phyloP scores from a whole-genome alignment of 2,888 invertebrate genomes.

The Calephelis perditalis region DNA sequence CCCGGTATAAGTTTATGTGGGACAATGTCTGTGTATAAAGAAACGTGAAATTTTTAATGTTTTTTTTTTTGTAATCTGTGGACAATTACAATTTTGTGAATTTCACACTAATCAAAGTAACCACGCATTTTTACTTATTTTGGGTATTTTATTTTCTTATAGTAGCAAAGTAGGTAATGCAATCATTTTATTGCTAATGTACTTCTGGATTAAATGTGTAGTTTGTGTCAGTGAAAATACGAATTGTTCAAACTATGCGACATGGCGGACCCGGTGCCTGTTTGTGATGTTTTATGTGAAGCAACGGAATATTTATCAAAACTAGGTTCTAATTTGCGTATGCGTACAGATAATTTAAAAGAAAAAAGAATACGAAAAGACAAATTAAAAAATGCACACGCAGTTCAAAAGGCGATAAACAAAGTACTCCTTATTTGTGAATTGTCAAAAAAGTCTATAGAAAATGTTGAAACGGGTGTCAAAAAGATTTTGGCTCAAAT shows the following conservation, averaged over 20 bases:
- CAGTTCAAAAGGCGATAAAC: constrained; percentile 59
- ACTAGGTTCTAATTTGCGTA: constrained; percentile 59
- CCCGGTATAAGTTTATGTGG: too few relatives aligned
- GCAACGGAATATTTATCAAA: constrained; percentile 70
- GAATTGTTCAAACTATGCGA: constrained; percentile 27
- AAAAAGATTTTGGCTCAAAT: constrained; percentile 49
- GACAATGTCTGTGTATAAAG: not conserved
- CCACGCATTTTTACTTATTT: not conserved
- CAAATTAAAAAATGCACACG: constrained; percentile 56
- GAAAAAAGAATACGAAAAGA: constrained; percentile 55
- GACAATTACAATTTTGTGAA: not conserved
- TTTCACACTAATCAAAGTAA: not conserved
- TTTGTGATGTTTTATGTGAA: constrained; percentile 58
- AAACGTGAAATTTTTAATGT: not conserved
- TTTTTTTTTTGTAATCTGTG: constrained; percentile 6
- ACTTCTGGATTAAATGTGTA: too few relatives aligned
- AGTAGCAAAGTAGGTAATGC: too few relatives aligned
- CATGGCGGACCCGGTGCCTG: constrained; percentile 60
- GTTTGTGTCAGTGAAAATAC: constrained; percentile 14
- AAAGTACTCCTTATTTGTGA: constrained; percentile 67
- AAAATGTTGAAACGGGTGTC: constrained; percentile 61
- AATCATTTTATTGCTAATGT: too few relatives aligned
- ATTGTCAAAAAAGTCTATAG: constrained; percentile 65
- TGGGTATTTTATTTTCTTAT: not conserved
- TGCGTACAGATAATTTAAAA: constrained; percentile 57